Base-by-base conservation (phyloP, 2,797 vertebrate species). In the Semotilus atromaculatus region DNA sequence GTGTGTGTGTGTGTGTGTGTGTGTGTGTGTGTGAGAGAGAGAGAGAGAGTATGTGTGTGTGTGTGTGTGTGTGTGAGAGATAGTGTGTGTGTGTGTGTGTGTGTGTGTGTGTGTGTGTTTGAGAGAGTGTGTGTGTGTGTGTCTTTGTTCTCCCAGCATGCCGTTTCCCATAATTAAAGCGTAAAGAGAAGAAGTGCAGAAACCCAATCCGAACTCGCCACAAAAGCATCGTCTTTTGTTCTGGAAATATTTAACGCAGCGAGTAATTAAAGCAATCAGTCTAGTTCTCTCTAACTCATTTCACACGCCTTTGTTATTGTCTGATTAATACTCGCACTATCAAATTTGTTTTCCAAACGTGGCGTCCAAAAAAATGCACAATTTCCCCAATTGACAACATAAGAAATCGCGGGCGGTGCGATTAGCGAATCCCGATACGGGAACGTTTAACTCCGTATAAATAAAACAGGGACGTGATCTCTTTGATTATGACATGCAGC, bases 271-370 rank as follows among this genome's bases (percentile, higher is more conserved):
- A 86, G 83, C 86, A 90, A 87, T 88, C 86, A 87, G 81, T 80
- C 81, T 81, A 76, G 82, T 86, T 84, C 80, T 88, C 82, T 82
- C 45, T 83, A 75, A 86, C 84, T 87, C 85, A 87, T 87, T 88
- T 86, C 79, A 86, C 66, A 84, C 40, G 79, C 75, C 82, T 87
- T 85, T 82, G 80, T 87, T 87, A 89, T 88, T 80, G 26, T 76
- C 38, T 87, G 83, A 88, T 86, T 89, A 89, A 88, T 85, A 88
- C 85, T 87, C 81, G 76, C 60, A 86, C 85, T 26, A 88, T 87
- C 84, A 85, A 7, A 84, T 87, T 88, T 88, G 83, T 89, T 87
- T 88, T 86, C 68, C n/a, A 36, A 87, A 85, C 23, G 43, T 76
- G 81, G 62, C 73, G 23, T 87, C 85, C 85, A 68, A 36, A 78